Evolutionary conservation across 30 jellyfish, hydroid and myxozoan genomes (phyloP).

Genomic region (Morbakka virulenta): DNA sequence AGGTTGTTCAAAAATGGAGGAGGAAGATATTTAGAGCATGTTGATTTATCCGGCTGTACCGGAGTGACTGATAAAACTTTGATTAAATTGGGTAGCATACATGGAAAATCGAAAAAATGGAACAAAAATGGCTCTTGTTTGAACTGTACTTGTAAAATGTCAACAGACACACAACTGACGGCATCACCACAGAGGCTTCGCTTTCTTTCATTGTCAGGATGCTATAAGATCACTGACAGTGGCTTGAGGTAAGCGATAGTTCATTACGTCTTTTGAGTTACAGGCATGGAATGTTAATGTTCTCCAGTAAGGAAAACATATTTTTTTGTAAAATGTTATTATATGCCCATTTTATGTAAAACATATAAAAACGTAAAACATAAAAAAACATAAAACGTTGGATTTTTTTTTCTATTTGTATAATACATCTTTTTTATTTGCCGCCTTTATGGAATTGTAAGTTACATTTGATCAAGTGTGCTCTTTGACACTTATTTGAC

Average conservation of each 20-base stretch:
- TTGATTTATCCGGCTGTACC: slow-evolving; percentile 87
- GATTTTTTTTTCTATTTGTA: too few relatives aligned
- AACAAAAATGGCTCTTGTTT: slow-evolving; percentile 17
- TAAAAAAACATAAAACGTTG: too few relatives aligned
- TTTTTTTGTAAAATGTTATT: too few relatives aligned
- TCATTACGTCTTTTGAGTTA: not conserved
- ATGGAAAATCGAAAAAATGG: slow-evolving; percentile 34
- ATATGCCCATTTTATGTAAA: too few relatives aligned
- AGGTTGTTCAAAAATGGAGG: slow-evolving; percentile 84
- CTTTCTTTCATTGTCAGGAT: slow-evolving; percentile 75
- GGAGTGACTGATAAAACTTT: slow-evolving; percentile 76
- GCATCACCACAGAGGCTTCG: slow-evolving; percentile 21
- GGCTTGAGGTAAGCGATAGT: slow-evolving; percentile 76
- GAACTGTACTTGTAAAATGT: slow-evolving; percentile 32
- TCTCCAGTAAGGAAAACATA: too few relatives aligned
- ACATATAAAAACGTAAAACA: too few relatives aligned
- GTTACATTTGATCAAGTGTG: too few relatives aligned
- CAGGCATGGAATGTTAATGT: too few relatives aligned
- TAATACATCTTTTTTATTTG: too few relatives aligned
- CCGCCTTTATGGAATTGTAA: too few relatives aligned
- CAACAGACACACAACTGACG: not conserved
- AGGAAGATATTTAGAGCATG: slow-evolving; percentile 46
- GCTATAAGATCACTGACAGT: slow-evolving; percentile 79
- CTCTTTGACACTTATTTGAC: too few relatives aligned
- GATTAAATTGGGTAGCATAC: slow-evolving; percentile 47